Base-by-base conservation (phyloP, 2,113 vertebrate genomes). In the Chaetodon auriga region DNA sequence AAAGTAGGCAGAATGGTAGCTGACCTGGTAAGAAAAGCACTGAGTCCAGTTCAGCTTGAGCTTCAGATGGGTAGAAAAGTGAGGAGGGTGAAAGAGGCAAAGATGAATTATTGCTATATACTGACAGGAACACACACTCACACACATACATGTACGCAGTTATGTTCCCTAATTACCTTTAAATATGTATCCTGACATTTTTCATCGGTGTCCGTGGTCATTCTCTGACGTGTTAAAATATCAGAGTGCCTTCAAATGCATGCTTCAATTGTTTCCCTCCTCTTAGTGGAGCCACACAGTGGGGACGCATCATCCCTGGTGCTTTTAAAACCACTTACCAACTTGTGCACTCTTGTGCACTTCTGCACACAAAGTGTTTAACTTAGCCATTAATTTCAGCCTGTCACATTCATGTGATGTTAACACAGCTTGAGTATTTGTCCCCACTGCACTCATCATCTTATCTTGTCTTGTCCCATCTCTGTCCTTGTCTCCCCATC, bases 261-360 rank as follows among this genome's bases (percentile, higher is more conserved):
- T 45, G 69, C 81, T 75, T 86, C 81, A 86, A 54, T 62, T 82
- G 54, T 74, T 83, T 72, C 51, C 14, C 6, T 80, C 45, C 84
- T 79, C 49, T 84, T 72, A 74, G 72, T 54, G 41, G 58, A 78
- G 69, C 68, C 30, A n/a, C 78, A 82, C 83, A 70, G 73, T 54
- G 35, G 62, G 69, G 78, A 83, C 73, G 63, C 51, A 35, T 78
- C 61, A 74, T 71, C 75, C 78, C 43, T 55, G 46, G 54, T 80
- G 72, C 85, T 82, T 84, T 86, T 80, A 78, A 86, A 86, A 80
- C 69, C 85, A 86, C 81, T 89, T 86, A 86, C 55, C 54, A 77
- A 69, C 75, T 68, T 60, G 62, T 57, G 65, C 75, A 43, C 60
- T 80, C 49, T 68, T 38, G 69, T 43, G 41, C 41, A 43, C 41